Conservation (phyloP, 2,888 invertebrate species). For the Leptura quadrifasciata region DNA sequence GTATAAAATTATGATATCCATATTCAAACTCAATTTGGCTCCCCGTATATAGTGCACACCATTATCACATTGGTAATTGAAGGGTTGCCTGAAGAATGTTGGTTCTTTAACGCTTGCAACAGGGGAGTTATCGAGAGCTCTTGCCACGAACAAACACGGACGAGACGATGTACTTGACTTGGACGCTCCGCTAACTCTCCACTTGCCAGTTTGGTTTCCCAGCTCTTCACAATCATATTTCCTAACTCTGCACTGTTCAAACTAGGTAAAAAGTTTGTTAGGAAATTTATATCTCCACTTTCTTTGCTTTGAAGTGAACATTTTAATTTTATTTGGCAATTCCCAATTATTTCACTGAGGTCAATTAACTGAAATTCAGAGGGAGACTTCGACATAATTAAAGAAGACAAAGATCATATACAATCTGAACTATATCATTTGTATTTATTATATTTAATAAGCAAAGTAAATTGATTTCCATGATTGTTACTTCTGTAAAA, state of each 20-base stretch:
- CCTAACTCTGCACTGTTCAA: constrained; percentile 11
- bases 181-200: constrained; percentile 50
- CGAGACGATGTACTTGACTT: constrained; percentile 59
- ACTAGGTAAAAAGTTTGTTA: constrained; percentile 28
- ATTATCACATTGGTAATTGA: constrained; percentile 69
- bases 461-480: too few species aligned
- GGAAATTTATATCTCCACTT: constrained; percentile 31
- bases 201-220: constrained; percentile 55
- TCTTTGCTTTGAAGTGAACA: constrained; percentile 17
- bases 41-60: constrained; percentile 57
- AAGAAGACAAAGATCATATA: neutral
- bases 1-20: constrained; percentile 62
- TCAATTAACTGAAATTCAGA: neutral
- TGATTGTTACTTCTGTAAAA: too few species aligned
- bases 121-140: constrained; percentile 65
- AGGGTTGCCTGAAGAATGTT: constrained; percentile 66
- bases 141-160: constrained; percentile 62
- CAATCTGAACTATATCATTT: too few species aligned
- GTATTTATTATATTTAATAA: too few species aligned
- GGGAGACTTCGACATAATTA: too few species aligned
- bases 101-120: constrained; percentile 65
- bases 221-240: constrained; percentile 19
- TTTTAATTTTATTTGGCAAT: constrained; percentile 7
- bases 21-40: constrained; percentile 65
- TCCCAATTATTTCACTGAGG: constrained; percentile 10